Evolutionary conservation across 2,113 vertebrate genomes (phyloP), one percentile per base, ranked within the genome.

Genomic region (Ptychochromis oligacanthus): DNA sequence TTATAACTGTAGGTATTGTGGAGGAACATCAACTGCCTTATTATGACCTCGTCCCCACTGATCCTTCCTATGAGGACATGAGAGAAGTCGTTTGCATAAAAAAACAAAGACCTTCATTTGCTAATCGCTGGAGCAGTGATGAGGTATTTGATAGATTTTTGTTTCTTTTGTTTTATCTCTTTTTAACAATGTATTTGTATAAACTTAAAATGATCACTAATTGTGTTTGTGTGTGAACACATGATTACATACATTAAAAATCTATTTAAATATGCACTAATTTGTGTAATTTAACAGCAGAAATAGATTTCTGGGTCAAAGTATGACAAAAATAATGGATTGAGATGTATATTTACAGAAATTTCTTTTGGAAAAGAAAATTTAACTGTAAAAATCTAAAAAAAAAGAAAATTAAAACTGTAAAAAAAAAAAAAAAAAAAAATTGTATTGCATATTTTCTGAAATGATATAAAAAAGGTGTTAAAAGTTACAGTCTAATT

Each of bases 21-120:
- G 98, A 99, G 92, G 98, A 99, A 75, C 98, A 99, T 87, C 98
- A 98, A 95, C 96, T 99, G 72, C 98, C 98, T 0, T 99, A 99
- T 79, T 94, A 99, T 0, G 98, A 99, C 79, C 94, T 98, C 0
- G 98, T 99, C 77, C 96, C 97, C 82, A 96, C 95, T 0, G 98
- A 99, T 87, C 98, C 98, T 7, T 98, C 98, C 0, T 99, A 98
- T 0, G 98, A 99, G 91, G 98, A 99, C 93, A 99, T 99, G 98
- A 95, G 97, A 52, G 97, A 98, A 92, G 96, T 97, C 0, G 97
- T 99, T 54, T 99, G 98, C 88, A 96, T 98, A 90, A 98, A 98
- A 94, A 97, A 96, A 62, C 94, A 97, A 13, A 96, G 98, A 2
- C 98, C 98, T 7, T 97, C 97, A 0, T 98, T 98, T 81, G 97